These are phyloP conservation scores for Plumapathes pennacea DNA, from an alignment of 92 coral and sea anemone species.

Conservation along the genomic window DNA sequence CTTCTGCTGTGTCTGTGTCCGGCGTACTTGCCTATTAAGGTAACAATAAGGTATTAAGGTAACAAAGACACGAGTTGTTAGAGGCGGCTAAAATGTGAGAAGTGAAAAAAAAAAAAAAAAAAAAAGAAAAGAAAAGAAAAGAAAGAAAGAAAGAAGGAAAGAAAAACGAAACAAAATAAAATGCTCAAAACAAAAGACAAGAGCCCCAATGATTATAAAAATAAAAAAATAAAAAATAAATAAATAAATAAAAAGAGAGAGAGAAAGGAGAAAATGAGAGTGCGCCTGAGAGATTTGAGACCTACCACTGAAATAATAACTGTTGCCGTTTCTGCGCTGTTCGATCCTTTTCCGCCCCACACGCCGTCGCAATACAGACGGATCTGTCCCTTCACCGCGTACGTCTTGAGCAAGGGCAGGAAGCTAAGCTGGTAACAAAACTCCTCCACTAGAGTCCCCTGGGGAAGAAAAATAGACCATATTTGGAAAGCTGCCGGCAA, in stretches of 20 bases:
- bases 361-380: slow-evolving; percentile 74
- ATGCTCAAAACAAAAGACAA: not conserved
- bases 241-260: not conserved
- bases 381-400: slow-evolving; percentile 75
- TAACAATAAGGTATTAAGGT: not conserved
- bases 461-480: slow-evolving; percentile 1
- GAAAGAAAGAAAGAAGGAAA: not conserved
- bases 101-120: not conserved
- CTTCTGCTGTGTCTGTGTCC: slow-evolving; percentile 75
- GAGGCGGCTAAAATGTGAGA: no score
- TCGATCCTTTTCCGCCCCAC: slow-evolving; percentile 23
- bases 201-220: not conserved
- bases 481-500: not conserved
- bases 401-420: slow-evolving; percentile 64
- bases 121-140: not conserved
- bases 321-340: slow-evolving; percentile 42
- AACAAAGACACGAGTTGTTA: not conserved
- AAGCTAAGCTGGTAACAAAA: slow-evolving; percentile 78
- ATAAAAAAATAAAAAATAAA: not conserved
- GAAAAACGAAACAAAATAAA: not conserved
- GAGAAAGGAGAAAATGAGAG: not conserved
- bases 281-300: not conserved
- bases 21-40: slow-evolving; percentile 86
- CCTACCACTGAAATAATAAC: slow-evolving; percentile 96
- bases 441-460: slow-evolving; percentile 95